Base-by-base conservation (phyloP, 2,888 invertebrate species). In the Tillus elongatus region DNA sequence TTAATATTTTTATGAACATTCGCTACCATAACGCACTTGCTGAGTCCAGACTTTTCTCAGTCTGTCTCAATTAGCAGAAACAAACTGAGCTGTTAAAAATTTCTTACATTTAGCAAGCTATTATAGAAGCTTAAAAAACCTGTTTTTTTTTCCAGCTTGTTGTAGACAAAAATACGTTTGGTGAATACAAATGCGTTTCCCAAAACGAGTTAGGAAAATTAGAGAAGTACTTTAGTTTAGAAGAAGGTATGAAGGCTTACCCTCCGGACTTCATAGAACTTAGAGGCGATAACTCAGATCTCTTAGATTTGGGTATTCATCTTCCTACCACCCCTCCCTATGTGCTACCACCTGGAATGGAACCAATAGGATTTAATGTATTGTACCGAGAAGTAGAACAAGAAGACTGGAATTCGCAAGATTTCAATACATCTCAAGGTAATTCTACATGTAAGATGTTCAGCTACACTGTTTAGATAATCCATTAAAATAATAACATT, bases 151-250 rank as follows among this genome's bases (percentile, higher is more conserved):
- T n/a, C 6, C 50, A 66, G 64, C 44, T 67, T 2, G 48, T 53
- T 28, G 53, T 66, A 31, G 54, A 56, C 12, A 56, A 61, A 42
- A 49, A 56, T 8, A 46, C 53, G 3, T 71, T 71, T 42, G 73
- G 70, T 13, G 67, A 64, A 34, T 76, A 75, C 57, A 65, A 65
- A 33, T 76, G 76, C 53, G 64, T 61, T 30, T 74, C 71, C 1
- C 56, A 59, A 39, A 76, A 76, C 50, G 58, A 57, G 30, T 52
- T 70, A 44, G 75, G 75, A 11, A 58, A 58, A 30, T 57, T 72
- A 32, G 69, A 71, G 43, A 66, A 70, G 11, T 57, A 60, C 10
- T 69, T 72, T 36, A 62, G 57, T 2, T 54, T 77, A 31, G 64
- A 68, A 33, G 61, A 70, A 49, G 76, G 75, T 10, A 61, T 61